phyloP scores from a whole-genome alignment of 1,140 invertebrate genomes.

The Drosophila lacertosa region DNA sequence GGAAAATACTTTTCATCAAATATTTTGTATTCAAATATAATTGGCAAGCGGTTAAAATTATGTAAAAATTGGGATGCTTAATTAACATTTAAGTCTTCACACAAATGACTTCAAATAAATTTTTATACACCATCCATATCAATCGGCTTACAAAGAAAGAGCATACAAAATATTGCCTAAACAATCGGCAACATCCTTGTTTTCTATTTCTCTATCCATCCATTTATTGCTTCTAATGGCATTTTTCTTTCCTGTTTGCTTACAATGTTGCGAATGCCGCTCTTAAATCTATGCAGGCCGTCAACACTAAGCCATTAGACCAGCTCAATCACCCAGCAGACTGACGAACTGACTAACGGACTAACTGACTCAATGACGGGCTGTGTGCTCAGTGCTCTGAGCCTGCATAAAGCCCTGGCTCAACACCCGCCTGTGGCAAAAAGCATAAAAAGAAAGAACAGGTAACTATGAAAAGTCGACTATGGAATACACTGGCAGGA shows the following conservation, averaged over 20 bases:
- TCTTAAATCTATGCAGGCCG: constrained; percentile 71
- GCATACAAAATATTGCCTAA: neutral
- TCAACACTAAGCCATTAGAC: constrained; percentile 68
- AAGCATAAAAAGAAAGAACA: constrained; percentile 53
- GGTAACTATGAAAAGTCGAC: neutral
- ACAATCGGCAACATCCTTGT: neutral
- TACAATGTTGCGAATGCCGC: constrained; percentile 48
- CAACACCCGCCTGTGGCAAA: constrained; percentile 34
- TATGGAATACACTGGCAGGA: neutral
- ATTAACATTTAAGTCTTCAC: too few relatives aligned
- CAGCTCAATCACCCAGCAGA: constrained; percentile 39
- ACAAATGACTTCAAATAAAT: too few relatives aligned
- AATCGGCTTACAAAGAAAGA: neutral
- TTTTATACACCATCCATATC: too few relatives aligned
- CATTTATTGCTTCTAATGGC: constrained; percentile 54
- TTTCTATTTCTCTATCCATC: constrained; percentile 25
- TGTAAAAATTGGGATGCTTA: too few relatives aligned
- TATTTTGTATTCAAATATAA: too few relatives aligned
- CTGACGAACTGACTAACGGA: constrained; percentile 31
- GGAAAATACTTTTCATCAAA: too few relatives aligned
- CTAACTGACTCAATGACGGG: constrained; percentile 27
- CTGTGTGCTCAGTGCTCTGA: constrained; percentile 2
- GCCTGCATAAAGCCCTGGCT: constrained; percentile 34
- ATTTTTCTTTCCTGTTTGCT: constrained; percentile 35
- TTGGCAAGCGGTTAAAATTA: too few relatives aligned